These are phyloP conservation scores for Leptopilina clavipes DNA, from an alignment of 1,140 invertebrate species.

Conservation along the genomic window DNA sequence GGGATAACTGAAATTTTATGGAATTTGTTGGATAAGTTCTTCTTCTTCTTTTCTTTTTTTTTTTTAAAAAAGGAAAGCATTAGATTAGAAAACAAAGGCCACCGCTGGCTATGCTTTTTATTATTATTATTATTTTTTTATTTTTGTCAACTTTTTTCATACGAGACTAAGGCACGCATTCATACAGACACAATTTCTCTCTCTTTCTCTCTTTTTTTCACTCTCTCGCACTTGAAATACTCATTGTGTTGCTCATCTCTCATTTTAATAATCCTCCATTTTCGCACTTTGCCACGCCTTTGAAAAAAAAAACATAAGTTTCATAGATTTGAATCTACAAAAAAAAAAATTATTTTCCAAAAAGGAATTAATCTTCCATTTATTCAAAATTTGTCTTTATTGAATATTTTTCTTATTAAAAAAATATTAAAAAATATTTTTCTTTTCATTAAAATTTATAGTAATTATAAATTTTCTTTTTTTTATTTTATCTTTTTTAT, in stretches of 20 bases:
- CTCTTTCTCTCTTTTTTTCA: constrained; percentile 23
- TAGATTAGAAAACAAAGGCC: constrained; percentile 53
- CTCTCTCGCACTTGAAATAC: constrained; percentile 13
- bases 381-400: too few species aligned
- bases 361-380: too few species aligned
- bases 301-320: too few species aligned
- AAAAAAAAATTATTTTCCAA: background rate
- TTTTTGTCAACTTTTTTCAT: constrained; percentile 37
- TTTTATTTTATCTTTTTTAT: too few species aligned
- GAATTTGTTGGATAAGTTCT: background rate
- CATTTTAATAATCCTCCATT: constrained; percentile 34
- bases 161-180: constrained; percentile 35
- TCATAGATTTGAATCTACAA: background rate
- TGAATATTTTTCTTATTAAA: too few species aligned
- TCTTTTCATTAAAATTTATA: too few species aligned
- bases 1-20: background rate
- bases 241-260: background rate
- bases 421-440: too few species aligned
- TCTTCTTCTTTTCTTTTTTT: too few species aligned
- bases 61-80: constrained; percentile 38
- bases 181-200: constrained; percentile 33
- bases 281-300: constrained; percentile 9
- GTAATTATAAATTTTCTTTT: too few species aligned
- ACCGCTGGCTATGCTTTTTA: constrained; percentile 48
- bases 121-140: too few species aligned